A percentile compares a stretch with the other conserved stretches of the same genome.
Conservation (phyloP, 92 coral and sea anemone species). For the Palythoa caribaeorum region DNA sequence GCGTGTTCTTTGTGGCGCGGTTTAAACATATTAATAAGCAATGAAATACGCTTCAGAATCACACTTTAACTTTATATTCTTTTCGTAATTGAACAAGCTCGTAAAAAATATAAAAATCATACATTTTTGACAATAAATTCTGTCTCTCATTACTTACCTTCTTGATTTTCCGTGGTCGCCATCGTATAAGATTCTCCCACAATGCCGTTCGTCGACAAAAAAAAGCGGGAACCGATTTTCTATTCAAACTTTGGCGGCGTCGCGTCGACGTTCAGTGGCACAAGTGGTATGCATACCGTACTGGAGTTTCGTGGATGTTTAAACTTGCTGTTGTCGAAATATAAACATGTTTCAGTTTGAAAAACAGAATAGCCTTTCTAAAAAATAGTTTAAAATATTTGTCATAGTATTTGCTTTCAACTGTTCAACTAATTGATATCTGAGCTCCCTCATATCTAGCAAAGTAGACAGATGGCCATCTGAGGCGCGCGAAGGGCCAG, state of each 20-base stretch:
- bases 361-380: too few relatives aligned
- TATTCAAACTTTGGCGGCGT: neutral
- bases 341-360: too few relatives aligned
- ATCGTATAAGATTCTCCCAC: slow-evolving; percentile 32
- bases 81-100: neutral
- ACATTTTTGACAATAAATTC: neutral
- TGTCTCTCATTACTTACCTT: slow-evolving; percentile 21
- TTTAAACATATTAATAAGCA: neutral
- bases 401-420: too few relatives aligned
- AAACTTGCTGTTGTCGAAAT: too few relatives aligned
- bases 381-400: too few relatives aligned
- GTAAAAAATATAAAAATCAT: too few relatives aligned
- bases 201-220: slow-evolving; percentile 7
- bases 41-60: neutral
- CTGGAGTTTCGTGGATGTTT: neutral
- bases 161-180: slow-evolving; percentile 55
- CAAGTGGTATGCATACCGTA: neutral
- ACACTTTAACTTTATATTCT: neutral
- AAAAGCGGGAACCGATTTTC: slow-evolving; percentile 19
- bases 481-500: too few relatives aligned
- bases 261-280: neutral
- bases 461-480: too few relatives aligned
- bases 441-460: too few relatives aligned
- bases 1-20: slow-evolving; percentile 3
- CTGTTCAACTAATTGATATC: too few relatives aligned